phyloP scores from a whole-genome alignment of 2,888 invertebrate species.

The Mechanitis messenoides region DNA sequence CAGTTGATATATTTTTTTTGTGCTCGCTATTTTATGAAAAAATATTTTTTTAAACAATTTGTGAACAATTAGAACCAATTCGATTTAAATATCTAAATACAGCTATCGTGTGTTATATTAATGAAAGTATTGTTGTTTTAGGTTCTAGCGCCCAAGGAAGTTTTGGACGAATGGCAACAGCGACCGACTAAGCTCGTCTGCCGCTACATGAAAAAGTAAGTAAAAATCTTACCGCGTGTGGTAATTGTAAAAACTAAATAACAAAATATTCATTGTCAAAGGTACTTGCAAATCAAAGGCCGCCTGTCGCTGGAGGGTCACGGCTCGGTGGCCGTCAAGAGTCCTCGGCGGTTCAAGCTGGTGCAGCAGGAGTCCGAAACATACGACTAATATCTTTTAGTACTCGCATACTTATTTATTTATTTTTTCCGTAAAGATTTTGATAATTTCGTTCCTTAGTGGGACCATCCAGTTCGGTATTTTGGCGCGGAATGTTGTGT shows the following conservation, averaged over 20 bases:
- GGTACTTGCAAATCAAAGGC: slow-evolving; percentile 86
- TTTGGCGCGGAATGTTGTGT: slow-evolving; percentile 16
- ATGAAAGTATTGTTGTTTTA: slow-evolving; percentile 43
- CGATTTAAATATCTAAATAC: no score
- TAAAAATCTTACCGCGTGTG: background rate
- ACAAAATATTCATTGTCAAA: slow-evolving; percentile 31
- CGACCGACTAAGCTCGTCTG: slow-evolving; percentile 91
- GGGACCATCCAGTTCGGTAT: slow-evolving; percentile 7
- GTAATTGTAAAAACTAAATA: background rate
- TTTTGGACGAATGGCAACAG: slow-evolving; percentile 92
- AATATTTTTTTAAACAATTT: no score
- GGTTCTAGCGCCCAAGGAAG: slow-evolving; percentile 92
- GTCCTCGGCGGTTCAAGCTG: slow-evolving; percentile 90
- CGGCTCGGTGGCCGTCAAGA: slow-evolving; percentile 88
- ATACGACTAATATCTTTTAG: slow-evolving; percentile 80
- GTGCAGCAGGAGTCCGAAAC: slow-evolving; percentile 94
- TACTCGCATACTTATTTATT: background rate
- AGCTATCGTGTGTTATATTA: background rate
- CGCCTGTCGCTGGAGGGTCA: slow-evolving; percentile 83
- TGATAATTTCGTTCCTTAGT: background rate
- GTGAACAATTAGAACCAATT: no score
- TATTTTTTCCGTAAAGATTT: background rate
- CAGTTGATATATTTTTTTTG: no score
- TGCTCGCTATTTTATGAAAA: no score
- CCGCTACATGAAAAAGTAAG: slow-evolving; percentile 84